Percentiles rank a stretch among this genome's conserved stretches.
Evolutionary conservation across 2,888 invertebrate genomes (phyloP).

Genomic region (Phrixothrix hirtus): DNA sequence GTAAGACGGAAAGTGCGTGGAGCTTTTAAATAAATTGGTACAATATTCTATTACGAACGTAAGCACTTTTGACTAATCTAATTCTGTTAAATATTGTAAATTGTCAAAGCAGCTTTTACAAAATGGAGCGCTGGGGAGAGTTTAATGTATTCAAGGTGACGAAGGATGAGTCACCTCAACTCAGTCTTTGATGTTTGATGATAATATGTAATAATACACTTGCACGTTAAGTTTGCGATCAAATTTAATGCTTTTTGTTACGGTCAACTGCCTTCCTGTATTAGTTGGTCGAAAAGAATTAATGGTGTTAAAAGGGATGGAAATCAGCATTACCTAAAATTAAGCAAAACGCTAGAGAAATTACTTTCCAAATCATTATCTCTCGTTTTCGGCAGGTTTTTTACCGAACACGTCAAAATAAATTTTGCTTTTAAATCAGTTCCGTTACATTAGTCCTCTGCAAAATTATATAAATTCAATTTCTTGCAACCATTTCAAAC

Average conservation of each 20-base stretch:
- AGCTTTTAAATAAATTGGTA: slow-evolving; percentile 41
- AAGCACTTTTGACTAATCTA: slow-evolving; percentile 43
- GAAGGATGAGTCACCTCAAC: slow-evolving; percentile 5
- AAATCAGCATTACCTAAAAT: slow-evolving; percentile 8
- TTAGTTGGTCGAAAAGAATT: too few species aligned
- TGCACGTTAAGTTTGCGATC: too few species aligned
- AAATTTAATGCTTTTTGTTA: too few species aligned
- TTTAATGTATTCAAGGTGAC: slow-evolving; percentile 15
- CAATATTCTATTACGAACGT: slow-evolving; percentile 40
- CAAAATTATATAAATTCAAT: slow-evolving; percentile 33
- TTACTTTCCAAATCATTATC: slow-evolving; percentile 22
- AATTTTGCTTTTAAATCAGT: slow-evolving; percentile 29
- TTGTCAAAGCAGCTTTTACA: slow-evolving; percentile 26
- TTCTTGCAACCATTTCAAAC: slow-evolving; percentile 27
- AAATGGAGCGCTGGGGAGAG: slow-evolving; percentile 17
- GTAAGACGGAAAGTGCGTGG: slow-evolving; percentile 23
- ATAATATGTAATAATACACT: too few species aligned
- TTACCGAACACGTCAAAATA: slow-evolving; percentile 20
- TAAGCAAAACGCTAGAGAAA: slow-evolving; percentile 4
- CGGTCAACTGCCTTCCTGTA: too few species aligned
- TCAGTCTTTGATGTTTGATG: slow-evolving; percentile 15
- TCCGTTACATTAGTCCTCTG: slow-evolving; percentile 34
- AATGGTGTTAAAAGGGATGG: too few species aligned
- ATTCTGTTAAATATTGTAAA: slow-evolving; percentile 41
- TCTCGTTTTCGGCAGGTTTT: slow-evolving; percentile 8